Evolutionary conservation across 2,797 vertebrate genomes (phyloP).

Genomic region (Leucoraja ocellata): DNA sequence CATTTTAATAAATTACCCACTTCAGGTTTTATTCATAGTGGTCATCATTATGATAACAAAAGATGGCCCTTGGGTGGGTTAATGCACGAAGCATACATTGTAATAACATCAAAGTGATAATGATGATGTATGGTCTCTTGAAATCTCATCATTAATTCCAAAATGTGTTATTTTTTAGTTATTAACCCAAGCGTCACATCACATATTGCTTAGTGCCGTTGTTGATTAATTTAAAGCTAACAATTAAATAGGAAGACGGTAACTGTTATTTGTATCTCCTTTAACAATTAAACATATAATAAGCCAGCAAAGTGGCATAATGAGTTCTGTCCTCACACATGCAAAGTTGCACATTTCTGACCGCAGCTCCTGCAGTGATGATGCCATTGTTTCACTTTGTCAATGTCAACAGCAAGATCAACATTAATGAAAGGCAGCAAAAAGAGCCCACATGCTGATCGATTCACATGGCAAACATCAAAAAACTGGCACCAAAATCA

Average conservation of each 20-base stretch:
- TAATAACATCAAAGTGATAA: neutral
- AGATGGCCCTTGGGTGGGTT: neutral
- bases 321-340: too few relatives aligned
- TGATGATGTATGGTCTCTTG: neutral
- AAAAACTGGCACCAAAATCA: neutral
- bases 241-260: neutral
- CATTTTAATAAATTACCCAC: neutral
- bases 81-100: neutral
- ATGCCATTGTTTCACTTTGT: neutral
- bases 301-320: neutral
- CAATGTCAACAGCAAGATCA: neutral
- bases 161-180: constrained; percentile 3
- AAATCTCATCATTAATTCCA: neutral
- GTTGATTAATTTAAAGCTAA: neutral
- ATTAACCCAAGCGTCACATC: neutral
- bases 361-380: neutral
- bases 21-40: constrained; percentile 5
- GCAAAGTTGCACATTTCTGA: neutral
- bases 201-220: neutral
- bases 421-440: neutral
- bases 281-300: neutral
- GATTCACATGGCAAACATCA: neutral
- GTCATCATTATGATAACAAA: constrained; percentile 1
- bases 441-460: neutral
- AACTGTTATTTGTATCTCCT: neutral